Evolutionary conservation across 2,888 invertebrate species (phyloP).

Genomic region (Nemotelus pantherinus): DNA sequence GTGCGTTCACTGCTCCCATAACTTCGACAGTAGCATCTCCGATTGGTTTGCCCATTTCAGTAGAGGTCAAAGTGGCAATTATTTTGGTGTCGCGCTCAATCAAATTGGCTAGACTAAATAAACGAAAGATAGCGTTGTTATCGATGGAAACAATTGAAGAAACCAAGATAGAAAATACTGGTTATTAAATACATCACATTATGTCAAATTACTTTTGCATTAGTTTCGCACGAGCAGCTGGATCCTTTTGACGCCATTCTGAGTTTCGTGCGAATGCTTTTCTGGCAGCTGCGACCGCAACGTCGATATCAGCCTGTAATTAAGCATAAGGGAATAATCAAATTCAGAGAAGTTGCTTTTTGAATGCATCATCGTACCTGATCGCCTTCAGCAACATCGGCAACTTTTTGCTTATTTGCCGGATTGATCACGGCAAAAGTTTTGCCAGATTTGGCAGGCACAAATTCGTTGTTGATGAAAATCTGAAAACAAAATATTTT

Average conservation of each 20-base stretch:
- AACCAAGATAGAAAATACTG: not conserved
- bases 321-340: not conserved
- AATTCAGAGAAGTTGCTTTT: not conserved
- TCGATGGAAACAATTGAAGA: no score
- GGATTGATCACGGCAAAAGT: slow-evolving; percentile 89
- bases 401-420: slow-evolving; percentile 77
- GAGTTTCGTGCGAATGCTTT: slow-evolving; percentile 73
- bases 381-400: slow-evolving; percentile 83
- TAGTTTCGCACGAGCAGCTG: slow-evolving; percentile 79
- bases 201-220: slow-evolving; percentile 68
- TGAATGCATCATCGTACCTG: slow-evolving; percentile 69
- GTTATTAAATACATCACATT: not conserved
- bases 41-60: slow-evolving; percentile 84
- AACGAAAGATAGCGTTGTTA: not conserved
- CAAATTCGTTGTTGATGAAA: slow-evolving; percentile 85
- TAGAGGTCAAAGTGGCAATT: slow-evolving; percentile 78
- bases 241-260: slow-evolving; percentile 77
- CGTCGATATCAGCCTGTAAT: slow-evolving; percentile 76
- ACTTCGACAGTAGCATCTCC: slow-evolving; percentile 68
- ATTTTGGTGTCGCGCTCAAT: slow-evolving; percentile 78
- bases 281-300: slow-evolving; percentile 82
- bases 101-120: slow-evolving; percentile 75
- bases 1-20: slow-evolving; percentile 63
- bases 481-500: slow-evolving; percentile 66
- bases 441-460: slow-evolving; percentile 83